A percentile compares a stretch with the other conserved stretches of the same genome.
Evolutionary conservation across 2,888 invertebrate species (phyloP).

Genomic region (Rhamphomyia laevipes): DNA sequence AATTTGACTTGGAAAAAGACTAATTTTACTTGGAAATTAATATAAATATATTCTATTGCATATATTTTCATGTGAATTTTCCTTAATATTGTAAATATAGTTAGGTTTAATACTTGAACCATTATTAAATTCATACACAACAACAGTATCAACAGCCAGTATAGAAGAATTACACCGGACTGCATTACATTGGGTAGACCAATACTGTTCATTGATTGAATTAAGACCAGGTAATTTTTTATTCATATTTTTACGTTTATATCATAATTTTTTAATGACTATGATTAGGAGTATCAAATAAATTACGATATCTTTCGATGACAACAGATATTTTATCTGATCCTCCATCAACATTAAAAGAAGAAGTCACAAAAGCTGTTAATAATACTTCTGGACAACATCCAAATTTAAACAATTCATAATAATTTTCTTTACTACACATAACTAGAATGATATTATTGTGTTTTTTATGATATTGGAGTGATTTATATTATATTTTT

Average conservation of each 20-base stretch:
- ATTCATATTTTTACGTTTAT: neutral
- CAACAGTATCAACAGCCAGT: conserved; percentile 83
- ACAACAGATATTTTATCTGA: conserved; percentile 85
- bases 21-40: too few species aligned
- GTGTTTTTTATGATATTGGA: too few species aligned
- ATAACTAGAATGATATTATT: too few species aligned
- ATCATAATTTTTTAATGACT: conserved; percentile 9
- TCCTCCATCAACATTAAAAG: conserved; percentile 70
- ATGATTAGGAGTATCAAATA: conserved; percentile 79
- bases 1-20: too few species aligned
- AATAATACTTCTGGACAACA: conserved; percentile 31
- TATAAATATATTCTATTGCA: too few species aligned
- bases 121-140: conserved; percentile 80
- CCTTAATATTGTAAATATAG: conserved; percentile 39
- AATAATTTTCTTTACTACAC: neutral
- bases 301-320: conserved; percentile 79
- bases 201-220: conserved; percentile 88
- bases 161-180: conserved; percentile 85
- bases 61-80: too few species aligned
- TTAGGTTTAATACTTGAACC: conserved; percentile 87
- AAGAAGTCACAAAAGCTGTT: conserved; percentile 76
- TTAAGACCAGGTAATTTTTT: conserved; percentile 71
- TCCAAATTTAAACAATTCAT: conserved; percentile 27
- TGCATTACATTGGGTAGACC: conserved; percentile 88
- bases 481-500: too few species aligned